Base-by-base conservation (phyloP, 2,888 invertebrate genomes). In the Helleia helle region DNA sequence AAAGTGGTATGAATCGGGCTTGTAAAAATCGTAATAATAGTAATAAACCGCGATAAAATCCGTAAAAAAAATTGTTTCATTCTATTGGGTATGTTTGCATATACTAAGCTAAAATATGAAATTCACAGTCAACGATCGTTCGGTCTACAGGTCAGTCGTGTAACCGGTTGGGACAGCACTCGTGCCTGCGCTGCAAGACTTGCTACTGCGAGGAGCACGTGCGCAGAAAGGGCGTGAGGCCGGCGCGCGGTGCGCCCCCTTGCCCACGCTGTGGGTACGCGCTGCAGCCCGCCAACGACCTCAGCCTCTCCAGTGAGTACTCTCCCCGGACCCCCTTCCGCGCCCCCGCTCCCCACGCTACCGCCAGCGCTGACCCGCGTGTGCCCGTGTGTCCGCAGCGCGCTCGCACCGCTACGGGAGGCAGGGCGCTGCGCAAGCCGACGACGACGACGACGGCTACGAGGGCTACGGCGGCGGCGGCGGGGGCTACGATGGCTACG, bases 191-290 rank as follows among this genome's bases (percentile, higher is more conserved):
- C 59, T 98, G 98, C 84, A 98, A 98, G 84, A 93, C 92, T 2
- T 97, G 97, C 74, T 98, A 94, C 80, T 98, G 97, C 75, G 97
- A 97, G 59, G 97, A 97, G 80, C 97, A 98, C 80, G 96, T 97
- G 45, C 89, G 92, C 41, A 90, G 97, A 47, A 62, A 65, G 46
- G 76, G 79, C 41, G 66, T 55, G 42, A 50, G 50, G 42, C 52
- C 57, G 36, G 9, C 51, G 25, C 68, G 71, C 12, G 61, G 70
- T 42, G 57, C 52, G 17, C 81, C 81, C 62, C 97, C 97, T 8
- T 98, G 97, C 64, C 97, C 98, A 17, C 96, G 96, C 81, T 98
- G 97, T 86, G 89, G 91, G 49, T 96, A 92, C 75, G 93, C 95
- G 44, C 96, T 97, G n/a, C 91, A 93, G 7, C 91, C 95, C 68